A percentile compares a stretch with the other conserved stretches of the same genome.
Evolutionary conservation across 2,797 vertebrate genomes (phyloP).

Genomic region (Linurgus olivaceus): DNA sequence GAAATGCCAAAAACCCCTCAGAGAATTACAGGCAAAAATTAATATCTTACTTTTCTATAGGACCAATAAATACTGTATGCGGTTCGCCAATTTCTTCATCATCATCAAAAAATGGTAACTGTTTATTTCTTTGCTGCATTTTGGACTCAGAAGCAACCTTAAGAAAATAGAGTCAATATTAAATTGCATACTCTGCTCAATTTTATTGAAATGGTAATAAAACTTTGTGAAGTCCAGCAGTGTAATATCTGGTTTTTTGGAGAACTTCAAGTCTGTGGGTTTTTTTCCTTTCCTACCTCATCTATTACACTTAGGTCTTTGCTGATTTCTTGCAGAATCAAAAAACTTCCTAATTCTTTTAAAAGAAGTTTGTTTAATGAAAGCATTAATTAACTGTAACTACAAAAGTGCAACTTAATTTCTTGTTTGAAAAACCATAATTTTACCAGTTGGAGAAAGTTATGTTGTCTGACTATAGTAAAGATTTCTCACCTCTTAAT

Average conservation of each 20-base stretch:
- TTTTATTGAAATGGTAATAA: background rate
- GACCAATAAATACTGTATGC: conserved; percentile 92
- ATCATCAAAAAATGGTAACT: conserved; percentile 85
- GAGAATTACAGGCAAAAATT: background rate
- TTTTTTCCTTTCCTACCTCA: background rate
- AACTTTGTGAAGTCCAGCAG: background rate
- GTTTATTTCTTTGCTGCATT: conserved; percentile 78
- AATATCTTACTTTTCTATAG: conserved; percentile 88
- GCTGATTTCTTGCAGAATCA: background rate
- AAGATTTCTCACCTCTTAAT: background rate
- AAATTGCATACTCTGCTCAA: background rate
- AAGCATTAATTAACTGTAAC: background rate
- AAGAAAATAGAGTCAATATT: conserved; percentile 6
- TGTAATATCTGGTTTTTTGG: background rate
- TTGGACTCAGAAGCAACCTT: conserved; percentile 69
- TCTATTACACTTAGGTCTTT: background rate
- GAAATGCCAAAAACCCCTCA: background rate
- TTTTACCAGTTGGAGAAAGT: background rate
- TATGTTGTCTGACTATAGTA: background rate
- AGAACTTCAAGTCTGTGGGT: background rate
- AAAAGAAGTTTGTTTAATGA: background rate
- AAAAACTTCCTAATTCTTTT: background rate
- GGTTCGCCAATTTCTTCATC: conserved; percentile 88
- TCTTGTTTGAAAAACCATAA: background rate
- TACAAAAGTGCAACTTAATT: background rate